Evolutionary conservation across 2,888 invertebrate species (phyloP).

Genomic region (Tipula unca): DNA sequence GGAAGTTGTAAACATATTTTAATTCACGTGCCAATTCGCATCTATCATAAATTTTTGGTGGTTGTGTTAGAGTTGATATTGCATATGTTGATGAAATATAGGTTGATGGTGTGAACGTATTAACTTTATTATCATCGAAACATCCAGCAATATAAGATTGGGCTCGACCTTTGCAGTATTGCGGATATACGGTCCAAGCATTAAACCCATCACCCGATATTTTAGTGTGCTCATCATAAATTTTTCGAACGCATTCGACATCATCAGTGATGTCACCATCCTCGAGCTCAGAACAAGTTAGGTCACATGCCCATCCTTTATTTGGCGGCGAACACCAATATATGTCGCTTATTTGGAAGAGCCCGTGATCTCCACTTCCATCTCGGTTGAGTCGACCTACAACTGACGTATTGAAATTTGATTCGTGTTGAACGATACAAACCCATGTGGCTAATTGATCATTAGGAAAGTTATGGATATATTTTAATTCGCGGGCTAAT

Average conservation of each 20-base stretch:
- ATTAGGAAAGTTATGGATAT: constrained; percentile 46
- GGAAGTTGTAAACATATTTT: constrained; percentile 45
- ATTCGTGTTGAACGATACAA: constrained; percentile 65
- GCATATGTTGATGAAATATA: background rate
- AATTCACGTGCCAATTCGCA: constrained; percentile 61
- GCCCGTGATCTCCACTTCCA: constrained; percentile 52
- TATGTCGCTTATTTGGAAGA: constrained; percentile 62
- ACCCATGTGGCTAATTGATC: constrained; percentile 57
- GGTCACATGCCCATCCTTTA: constrained; percentile 51
- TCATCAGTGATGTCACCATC: constrained; percentile 63
- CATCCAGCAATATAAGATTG: constrained; percentile 26
- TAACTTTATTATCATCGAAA: constrained; percentile 24
- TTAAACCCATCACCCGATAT: constrained; percentile 61
- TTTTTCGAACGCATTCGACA: constrained; percentile 53
- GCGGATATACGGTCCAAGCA: constrained; percentile 37
- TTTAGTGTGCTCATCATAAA: constrained; percentile 55
- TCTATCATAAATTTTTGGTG: constrained; percentile 44
- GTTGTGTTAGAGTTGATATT: constrained; percentile 21
- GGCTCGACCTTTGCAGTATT: constrained; percentile 29
- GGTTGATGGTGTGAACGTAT: background rate
- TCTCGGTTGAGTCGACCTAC: constrained; percentile 36
- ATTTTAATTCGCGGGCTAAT: constrained; percentile 54
- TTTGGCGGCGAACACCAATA: constrained; percentile 54
- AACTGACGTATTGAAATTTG: constrained; percentile 57
- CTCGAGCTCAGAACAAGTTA: constrained; percentile 51